Conservation (phyloP, 2,797 vertebrate species). For the Chromobotia macracanthus region DNA sequence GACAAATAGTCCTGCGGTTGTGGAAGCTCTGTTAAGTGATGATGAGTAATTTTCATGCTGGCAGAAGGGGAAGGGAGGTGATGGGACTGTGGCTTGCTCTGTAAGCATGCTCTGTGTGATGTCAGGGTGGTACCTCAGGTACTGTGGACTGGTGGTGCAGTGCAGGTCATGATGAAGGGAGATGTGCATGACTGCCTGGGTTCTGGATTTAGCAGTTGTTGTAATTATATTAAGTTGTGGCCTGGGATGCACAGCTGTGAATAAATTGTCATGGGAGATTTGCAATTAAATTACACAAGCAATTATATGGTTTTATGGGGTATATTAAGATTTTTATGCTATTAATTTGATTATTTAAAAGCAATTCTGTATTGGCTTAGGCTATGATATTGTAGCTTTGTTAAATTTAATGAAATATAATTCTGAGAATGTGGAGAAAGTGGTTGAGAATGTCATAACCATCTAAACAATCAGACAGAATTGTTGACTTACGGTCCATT, state of each 20-base stretch:
- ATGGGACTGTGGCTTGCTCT: slow-evolving; percentile 60
- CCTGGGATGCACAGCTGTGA: slow-evolving; percentile 2
- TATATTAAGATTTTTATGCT: too few relatives aligned
- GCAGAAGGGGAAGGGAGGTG: not conserved
- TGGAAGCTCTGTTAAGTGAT: slow-evolving; percentile 65
- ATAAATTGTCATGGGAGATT: too few relatives aligned
- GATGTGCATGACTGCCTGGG: slow-evolving; percentile 47
- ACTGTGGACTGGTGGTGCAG: slow-evolving; percentile 18
- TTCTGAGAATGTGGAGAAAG: too few relatives aligned
- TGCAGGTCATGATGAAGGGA: slow-evolving; percentile 26
- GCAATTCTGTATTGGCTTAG: too few relatives aligned
- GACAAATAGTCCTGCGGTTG: slow-evolving; percentile 46
- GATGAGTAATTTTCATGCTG: slow-evolving; percentile 21
- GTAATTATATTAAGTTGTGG: too few relatives aligned
- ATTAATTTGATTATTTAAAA: too few relatives aligned
- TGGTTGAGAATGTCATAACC: not conserved
- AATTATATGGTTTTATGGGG: too few relatives aligned
- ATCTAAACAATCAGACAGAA: not conserved
- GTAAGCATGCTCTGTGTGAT: slow-evolving; percentile 61
- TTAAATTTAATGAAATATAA: too few relatives aligned
- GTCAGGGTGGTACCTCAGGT: slow-evolving; percentile 29
- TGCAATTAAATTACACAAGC: too few relatives aligned
- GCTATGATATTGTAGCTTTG: too few relatives aligned
- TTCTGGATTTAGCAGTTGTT: slow-evolving; percentile 9
- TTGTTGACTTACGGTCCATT: not conserved